A percentile compares a stretch with the other conserved stretches of the same genome.
Evolutionary conservation across 2,113 vertebrate species (phyloP).

Genomic region (Podocnemis expansa): DNA sequence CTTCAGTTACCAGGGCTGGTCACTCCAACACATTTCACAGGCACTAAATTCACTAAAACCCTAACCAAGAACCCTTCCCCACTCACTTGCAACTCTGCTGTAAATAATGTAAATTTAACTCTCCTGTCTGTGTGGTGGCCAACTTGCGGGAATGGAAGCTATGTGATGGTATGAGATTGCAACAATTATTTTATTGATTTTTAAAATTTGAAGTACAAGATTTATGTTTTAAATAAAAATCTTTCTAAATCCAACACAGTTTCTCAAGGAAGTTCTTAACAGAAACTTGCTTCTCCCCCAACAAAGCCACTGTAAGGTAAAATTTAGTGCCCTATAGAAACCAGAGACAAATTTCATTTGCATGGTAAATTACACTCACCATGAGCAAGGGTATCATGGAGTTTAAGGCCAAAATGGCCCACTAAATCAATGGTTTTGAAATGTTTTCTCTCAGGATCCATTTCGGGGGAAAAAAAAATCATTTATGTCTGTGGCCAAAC

Average conservation of each 20-base stretch:
- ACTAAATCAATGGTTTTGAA: neutral
- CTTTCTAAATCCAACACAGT: neutral
- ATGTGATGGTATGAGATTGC: neutral
- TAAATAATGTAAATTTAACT: slow-evolving; percentile 16
- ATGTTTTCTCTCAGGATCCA: too few relatives aligned
- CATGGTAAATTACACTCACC: neutral
- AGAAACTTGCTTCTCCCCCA: neutral
- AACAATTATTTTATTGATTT: neutral
- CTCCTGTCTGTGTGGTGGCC: neutral
- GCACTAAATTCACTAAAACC: slow-evolving; percentile 75
- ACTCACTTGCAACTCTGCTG: neutral
- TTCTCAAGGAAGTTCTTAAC: neutral
- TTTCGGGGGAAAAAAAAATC: too few relatives aligned
- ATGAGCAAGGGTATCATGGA: rapidly evolving
- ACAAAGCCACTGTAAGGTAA: rapidly evolving
- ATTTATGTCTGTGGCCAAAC: too few relatives aligned
- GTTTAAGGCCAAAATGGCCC: too few relatives aligned
- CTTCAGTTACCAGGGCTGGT: neutral
- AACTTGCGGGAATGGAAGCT: neutral
- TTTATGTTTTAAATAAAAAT: slow-evolving; percentile 62
- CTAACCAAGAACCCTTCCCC: neutral
- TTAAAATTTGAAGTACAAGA: neutral
- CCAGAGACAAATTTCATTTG: neutral
- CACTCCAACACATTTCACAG: neutral
- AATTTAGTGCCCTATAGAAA: rapidly evolving